Evolutionary conservation across 2,888 invertebrate species (phyloP).

Genomic region (Drosophila infuscata): DNA sequence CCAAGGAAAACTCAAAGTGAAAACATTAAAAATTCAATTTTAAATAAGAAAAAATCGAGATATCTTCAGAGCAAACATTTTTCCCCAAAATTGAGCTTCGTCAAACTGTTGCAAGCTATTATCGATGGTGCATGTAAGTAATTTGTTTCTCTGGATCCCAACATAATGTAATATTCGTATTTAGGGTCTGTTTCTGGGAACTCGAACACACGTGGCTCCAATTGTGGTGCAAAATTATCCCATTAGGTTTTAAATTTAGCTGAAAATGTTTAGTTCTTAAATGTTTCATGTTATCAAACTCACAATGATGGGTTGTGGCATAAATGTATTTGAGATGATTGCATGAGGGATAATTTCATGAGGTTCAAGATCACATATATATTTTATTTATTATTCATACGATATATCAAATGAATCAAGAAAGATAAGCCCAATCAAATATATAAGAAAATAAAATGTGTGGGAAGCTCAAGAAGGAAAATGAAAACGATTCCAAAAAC

Average conservation of each 20-base stretch:
- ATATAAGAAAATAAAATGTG: neutral
- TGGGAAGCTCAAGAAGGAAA: neutral
- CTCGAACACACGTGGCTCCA: neutral
- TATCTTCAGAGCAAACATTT: neutral
- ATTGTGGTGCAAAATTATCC: neutral
- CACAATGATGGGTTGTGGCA: slow-evolving; percentile 30
- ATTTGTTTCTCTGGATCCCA: fast-evolving
- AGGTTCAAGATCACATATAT: slow-evolving; percentile 27
- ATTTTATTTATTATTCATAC: slow-evolving; percentile 38
- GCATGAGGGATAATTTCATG: slow-evolving; percentile 41
- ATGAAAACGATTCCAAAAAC: neutral
- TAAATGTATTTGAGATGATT: slow-evolving; percentile 25
- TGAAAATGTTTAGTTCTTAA: neutral
- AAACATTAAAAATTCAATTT: neutral
- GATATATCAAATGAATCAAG: slow-evolving; percentile 4
- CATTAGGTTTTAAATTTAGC: neutral
- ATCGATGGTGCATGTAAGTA: slow-evolving; percentile 4
- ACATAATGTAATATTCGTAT: neutral
- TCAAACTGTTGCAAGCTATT: slow-evolving; percentile 3
- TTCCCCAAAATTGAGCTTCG: slow-evolving; percentile 21
- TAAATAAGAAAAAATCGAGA: neutral
- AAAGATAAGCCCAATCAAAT: neutral
- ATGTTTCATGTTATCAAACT: slow-evolving; percentile 17
- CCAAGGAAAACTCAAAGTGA: neutral
- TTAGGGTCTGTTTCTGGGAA: neutral